Conservation (phyloP, 2,113 vertebrate genomes). For the Nibea coibor region DNA sequence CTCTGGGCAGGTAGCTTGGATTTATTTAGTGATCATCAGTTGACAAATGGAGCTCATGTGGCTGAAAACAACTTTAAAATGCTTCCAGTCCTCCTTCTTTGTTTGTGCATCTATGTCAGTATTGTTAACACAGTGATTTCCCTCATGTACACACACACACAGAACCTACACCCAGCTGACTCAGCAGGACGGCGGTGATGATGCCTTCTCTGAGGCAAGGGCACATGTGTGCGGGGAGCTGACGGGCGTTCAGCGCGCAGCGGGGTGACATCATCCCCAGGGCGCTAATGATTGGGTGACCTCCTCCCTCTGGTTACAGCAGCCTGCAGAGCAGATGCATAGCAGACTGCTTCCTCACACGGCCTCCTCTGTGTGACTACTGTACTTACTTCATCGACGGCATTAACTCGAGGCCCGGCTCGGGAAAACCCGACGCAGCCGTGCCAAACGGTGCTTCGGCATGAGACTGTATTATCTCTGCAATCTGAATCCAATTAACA, state of each 20-base stretch:
- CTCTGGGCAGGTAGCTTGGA: constrained; percentile 13
- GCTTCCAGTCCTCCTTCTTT: not conserved
- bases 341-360: constrained; percentile 54
- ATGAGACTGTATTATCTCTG: constrained; percentile 56
- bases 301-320: constrained; percentile 39
- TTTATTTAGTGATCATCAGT: constrained; percentile 5
- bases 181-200: constrained; percentile 61
- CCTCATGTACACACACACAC: not conserved
- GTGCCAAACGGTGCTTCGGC: constrained; percentile 15
- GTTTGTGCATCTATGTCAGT: constrained; percentile 22
- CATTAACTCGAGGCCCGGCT: constrained; percentile 34
- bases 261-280: constrained; percentile 76
- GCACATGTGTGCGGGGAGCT: constrained; percentile 37
- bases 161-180: constrained; percentile 61
- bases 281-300: constrained; percentile 69
- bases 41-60: constrained; percentile 9
- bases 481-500: constrained; percentile 78
- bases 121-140: constrained; percentile 1
- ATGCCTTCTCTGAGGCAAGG: constrained; percentile 35
- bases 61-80: constrained; percentile 6
- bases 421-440: constrained; percentile 16
- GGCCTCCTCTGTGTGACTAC: constrained; percentile 50
- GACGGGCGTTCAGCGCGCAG: constrained; percentile 46
- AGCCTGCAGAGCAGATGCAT: constrained; percentile 58
- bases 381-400: constrained; percentile 53